Conservation (phyloP, 2,113 vertebrate species). For the Microcebus lehilahytsara region DNA sequence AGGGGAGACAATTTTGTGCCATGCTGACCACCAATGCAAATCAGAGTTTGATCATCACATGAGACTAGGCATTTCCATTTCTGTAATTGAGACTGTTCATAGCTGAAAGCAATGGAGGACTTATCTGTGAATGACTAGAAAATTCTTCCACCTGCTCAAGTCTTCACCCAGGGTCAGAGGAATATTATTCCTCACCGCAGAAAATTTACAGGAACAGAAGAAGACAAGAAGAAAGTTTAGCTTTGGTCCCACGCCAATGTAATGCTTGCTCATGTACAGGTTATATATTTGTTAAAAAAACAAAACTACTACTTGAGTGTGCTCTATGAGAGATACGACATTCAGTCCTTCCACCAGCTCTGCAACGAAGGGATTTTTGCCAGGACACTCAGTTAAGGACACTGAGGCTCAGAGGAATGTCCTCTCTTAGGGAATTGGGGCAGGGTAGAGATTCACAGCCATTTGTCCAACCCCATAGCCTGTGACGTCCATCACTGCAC, state of each 20-base stretch:
- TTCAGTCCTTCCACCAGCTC: background rate
- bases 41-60: background rate
- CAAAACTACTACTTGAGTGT: background rate
- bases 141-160: background rate
- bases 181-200: background rate
- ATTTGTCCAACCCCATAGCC: background rate
- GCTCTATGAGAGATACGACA: background rate
- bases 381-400: background rate
- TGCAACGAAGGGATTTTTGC: background rate
- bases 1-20: background rate
- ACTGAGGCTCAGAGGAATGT: background rate
- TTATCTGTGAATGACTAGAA: background rate
- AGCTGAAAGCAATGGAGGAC: background rate
- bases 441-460: background rate
- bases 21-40: background rate
- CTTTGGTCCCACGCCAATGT: background rate
- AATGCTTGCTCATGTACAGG: background rate
- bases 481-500: background rate
- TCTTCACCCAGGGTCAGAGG: background rate
- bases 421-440: background rate
- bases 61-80: background rate
- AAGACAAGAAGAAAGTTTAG: background rate
- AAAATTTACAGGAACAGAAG: background rate
- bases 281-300: background rate
- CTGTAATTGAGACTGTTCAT: background rate